Evolutionary conservation across 2,113 vertebrate species (phyloP).

Genomic region (Pteropus alecto): DNA sequence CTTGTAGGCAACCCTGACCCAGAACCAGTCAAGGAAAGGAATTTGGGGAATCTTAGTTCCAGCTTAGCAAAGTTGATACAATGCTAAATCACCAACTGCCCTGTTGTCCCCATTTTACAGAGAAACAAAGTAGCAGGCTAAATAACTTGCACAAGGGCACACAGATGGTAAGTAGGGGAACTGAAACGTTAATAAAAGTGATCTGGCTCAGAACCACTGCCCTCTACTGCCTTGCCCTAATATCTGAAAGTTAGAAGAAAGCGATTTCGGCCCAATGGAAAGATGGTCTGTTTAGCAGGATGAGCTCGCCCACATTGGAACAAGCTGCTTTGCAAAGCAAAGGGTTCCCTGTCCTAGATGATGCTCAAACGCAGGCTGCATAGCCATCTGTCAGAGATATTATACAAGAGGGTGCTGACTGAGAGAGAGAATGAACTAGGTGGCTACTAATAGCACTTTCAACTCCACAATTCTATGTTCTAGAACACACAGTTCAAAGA

Average conservation of each 20-base stretch:
- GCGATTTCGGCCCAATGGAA: neutral
- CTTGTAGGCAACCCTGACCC: neutral
- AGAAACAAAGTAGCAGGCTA: neutral
- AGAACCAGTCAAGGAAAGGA: conserved; percentile 14
- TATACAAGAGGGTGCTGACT: neutral
- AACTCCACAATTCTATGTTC: neutral
- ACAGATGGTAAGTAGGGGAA: neutral
- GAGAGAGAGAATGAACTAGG: neutral
- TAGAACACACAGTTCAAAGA: conserved; percentile 18
- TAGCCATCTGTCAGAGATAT: conserved; percentile 40
- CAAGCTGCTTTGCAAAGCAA: conserved; percentile 17
- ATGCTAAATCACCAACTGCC: neutral
- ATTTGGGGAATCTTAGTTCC: neutral
- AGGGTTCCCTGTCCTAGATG: conserved; percentile 28
- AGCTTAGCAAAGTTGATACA: neutral
- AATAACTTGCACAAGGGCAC: neutral
- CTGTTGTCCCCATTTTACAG: conserved; percentile 5
- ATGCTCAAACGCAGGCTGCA: conserved; percentile 32
- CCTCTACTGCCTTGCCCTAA: neutral
- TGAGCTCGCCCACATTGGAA: neutral
- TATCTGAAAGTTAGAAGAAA: neutral
- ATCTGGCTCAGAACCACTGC: neutral
- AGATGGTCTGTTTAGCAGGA: neutral
- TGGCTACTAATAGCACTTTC: conserved; percentile 10
- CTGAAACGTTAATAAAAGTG: neutral